A percentile compares a stretch with the other conserved stretches of the same genome.
Evolutionary conservation across 2,797 vertebrate genomes (phyloP).

Genomic region (Peromyscus aztecus): DNA sequence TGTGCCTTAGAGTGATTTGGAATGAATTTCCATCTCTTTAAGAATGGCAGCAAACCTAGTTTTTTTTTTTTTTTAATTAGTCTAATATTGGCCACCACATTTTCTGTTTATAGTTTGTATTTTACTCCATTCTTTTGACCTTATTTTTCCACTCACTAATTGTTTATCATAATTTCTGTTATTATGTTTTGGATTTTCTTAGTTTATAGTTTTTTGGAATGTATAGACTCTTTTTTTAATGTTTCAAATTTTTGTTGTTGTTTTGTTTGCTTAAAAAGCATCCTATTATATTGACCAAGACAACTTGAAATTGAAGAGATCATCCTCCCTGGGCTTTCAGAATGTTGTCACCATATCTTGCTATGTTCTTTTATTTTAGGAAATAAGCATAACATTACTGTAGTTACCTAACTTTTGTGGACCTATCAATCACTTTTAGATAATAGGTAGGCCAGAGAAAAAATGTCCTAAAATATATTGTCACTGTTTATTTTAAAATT

Average conservation of each 20-base stretch:
- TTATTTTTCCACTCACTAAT: background rate
- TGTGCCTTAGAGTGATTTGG: background rate
- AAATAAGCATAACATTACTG: constrained; percentile 16
- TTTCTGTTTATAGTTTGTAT: constrained; percentile 46
- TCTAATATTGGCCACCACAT: background rate
- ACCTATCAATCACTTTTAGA: constrained; percentile 31
- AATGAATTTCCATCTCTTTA: background rate
- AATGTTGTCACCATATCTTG: background rate
- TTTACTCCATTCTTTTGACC: background rate
- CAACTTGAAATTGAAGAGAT: background rate
- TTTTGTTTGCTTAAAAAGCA: background rate
- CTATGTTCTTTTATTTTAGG: constrained; percentile 1
- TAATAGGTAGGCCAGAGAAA: constrained; percentile 7
- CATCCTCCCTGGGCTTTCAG: background rate
- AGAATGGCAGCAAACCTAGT: constrained; percentile 2
- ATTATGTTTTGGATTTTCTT: background rate
- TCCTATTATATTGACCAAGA: background rate
- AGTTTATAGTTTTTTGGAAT: constrained; percentile 12
- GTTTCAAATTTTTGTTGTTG: background rate
- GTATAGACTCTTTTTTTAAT: background rate
- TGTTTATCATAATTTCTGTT: background rate
- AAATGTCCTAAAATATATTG: constrained; percentile 54
- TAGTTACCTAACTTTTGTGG: constrained; percentile 25
- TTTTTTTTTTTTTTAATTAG: background rate
- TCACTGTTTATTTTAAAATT: constrained; percentile 6